Base-by-base conservation (phyloP, 2,888 invertebrate species). In the Campopleginae sp. region DNA sequence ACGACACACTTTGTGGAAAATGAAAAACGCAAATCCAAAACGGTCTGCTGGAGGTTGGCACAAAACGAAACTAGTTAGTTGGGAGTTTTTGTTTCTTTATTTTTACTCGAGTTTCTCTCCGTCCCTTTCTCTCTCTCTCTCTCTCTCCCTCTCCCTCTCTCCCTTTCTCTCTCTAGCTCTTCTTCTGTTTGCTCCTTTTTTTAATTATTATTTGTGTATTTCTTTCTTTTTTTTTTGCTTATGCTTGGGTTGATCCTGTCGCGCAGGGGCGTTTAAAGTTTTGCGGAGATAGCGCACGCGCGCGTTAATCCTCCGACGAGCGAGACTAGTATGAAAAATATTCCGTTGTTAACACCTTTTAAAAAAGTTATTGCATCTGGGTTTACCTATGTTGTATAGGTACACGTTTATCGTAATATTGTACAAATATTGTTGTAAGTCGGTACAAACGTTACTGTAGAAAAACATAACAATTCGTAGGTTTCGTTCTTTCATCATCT, bases 321-420 rank as follows among this genome's bases (percentile, higher is more conserved):
- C 84, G 87, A 84, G 87, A 88, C 88, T 85, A 80, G 88, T 90
- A 90, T 91, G 91, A 90, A 91, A 91, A 91, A 91, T 91, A 91
- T 91, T 91, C 89, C 90, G 90, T 89, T 90, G 90, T 89, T 91
- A 90, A 91, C 88, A 87, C 81, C 78, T 77, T 87, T 92, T 93
- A 93, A 92, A 93, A 93, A 93, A 93, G 91, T 93, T 93, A 93
- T 93, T 93, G 93, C 93, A 93, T 93, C 92, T 93, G 92, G 92
- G 91, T 92, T 90, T 84, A 90, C 92, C 92, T 92, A 91, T 92
- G 90, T 91, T 89, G 91, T 92, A 92, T 92, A 91, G 92, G 91
- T 92, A 91, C 90, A 89, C 88, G 80, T 89, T 91, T 91, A 88
- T 90, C 86, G 89, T 88, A 91, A 92, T 93, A 93, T 93, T 92